Evolutionary conservation across 1,140 invertebrate species (phyloP), one percentile per base, ranked within the genome.

Genomic region (Zeugodacus cucurbitae): DNA sequence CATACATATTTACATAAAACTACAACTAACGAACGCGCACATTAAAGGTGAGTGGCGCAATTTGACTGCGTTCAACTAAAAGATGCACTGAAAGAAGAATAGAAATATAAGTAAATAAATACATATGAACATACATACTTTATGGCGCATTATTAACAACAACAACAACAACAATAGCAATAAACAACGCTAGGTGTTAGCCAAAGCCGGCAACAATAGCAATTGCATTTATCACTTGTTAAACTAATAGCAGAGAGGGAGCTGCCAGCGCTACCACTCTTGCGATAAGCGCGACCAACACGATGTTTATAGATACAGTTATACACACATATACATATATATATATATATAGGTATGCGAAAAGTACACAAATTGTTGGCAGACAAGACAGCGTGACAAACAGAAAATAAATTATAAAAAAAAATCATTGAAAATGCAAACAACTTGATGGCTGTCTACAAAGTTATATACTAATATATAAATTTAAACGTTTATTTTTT

Each of bases 331-430:
- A 48, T 1, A 14, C 8, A 48, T 48, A 48, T 1, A 54, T 17
- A 54, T 20, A 0, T 54, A 54, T 4, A 54, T 20, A 4, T 20
- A 54, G 74, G 44, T 34, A 82, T 82, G n/a, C 41, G 44, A 82
- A 82, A 82, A n/a, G n/a, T 26, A 82, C 74, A 82, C 74, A 82
- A 82, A 82, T 82, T 48, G 74, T 82, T 82, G 74, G 74, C 74
- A 54, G 74, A 54, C 74, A 82, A 82, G 74, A 82, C 74, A 82
- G 74, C 74, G 37, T 82, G n/a, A 10, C 74, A 82, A 82, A 82
- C n/a, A 44, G 32, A 34, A 70, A 70, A 70, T 32, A 17, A 70
- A 70, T 17, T 54, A 10, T 6, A 70, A 70, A 70, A 32, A 70
- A 70, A 70, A 37, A 70, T n/a, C n/a, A 26, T 62, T 8, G 20